phyloP scores from a whole-genome alignment of 2,113 vertebrate genomes.

The Clupea harengus region DNA sequence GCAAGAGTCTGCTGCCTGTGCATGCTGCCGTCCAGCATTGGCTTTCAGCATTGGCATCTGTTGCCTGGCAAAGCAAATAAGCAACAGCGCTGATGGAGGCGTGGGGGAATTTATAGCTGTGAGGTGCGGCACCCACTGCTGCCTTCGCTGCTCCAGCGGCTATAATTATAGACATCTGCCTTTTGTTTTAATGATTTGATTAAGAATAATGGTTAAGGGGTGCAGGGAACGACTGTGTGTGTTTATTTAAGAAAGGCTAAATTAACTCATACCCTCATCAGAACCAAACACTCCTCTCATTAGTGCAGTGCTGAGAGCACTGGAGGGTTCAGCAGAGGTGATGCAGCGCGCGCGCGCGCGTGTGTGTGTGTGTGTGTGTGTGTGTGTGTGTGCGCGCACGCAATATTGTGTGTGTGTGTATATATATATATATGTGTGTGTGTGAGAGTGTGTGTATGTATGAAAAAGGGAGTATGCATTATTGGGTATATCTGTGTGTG shows the following conservation, averaged over 20 bases:
- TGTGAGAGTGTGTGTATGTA: slow-evolving; percentile 19
- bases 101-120: neutral
- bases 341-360: neutral
- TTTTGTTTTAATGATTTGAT: neutral
- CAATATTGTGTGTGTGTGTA: neutral
- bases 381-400: slow-evolving; percentile 18
- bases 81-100: neutral
- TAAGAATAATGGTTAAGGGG: neutral
- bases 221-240: neutral
- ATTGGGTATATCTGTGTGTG: neutral
- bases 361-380: slow-evolving; percentile 19
- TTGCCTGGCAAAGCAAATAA: neutral
- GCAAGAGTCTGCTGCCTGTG: neutral
- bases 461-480: slow-evolving; percentile 4
- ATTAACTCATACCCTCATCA: neutral
- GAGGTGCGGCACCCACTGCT: neutral
- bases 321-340: neutral
- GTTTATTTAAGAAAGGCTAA: neutral
- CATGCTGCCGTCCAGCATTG: neutral
- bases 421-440: neutral
- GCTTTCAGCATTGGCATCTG: neutral
- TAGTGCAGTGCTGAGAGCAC: neutral
- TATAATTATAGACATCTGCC: neutral
- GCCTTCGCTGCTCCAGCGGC: neutral
- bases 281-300: neutral